phyloP scores from a whole-genome alignment of 2,797 vertebrate genomes.

The Somateria mollissima region DNA sequence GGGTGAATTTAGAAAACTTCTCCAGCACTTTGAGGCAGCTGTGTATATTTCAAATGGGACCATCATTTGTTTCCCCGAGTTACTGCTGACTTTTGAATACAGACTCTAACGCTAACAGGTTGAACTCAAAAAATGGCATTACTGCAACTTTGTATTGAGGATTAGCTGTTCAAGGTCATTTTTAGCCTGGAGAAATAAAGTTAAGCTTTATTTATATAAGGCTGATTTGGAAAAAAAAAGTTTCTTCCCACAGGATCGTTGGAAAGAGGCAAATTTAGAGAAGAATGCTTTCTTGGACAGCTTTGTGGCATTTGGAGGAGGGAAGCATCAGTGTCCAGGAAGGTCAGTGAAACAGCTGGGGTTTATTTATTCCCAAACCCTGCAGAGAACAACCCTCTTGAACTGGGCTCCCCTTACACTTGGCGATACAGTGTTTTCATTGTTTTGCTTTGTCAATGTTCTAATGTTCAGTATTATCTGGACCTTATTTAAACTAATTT shows the following conservation, averaged over 20 bases:
- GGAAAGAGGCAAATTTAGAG: constrained; percentile 88
- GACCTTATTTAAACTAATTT: not conserved
- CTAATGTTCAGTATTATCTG: not conserved
- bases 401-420: constrained; percentile 12
- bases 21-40: not conserved
- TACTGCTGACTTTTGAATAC: not conserved
- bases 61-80: not conserved
- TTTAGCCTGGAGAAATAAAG: constrained; percentile 78
- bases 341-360: constrained; percentile 83
- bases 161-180: constrained; percentile 77
- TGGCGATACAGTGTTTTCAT: constrained; percentile 2
- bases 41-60: not conserved
- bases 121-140: constrained; percentile 58
- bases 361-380: constrained; percentile 54
- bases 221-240: constrained; percentile 72
- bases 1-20: not conserved
- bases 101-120: constrained; percentile 55
- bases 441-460: not conserved
- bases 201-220: constrained; percentile 81
- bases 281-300: constrained; percentile 87
- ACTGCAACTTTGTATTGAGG: constrained; percentile 58
- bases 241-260: constrained; percentile 90
- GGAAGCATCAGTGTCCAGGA: constrained; percentile 87
- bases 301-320: constrained; percentile 87
- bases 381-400: constrained; percentile 15